Evolutionary conservation across 2,113 vertebrate genomes (phyloP).

Genomic region (Malurus elegans): DNA sequence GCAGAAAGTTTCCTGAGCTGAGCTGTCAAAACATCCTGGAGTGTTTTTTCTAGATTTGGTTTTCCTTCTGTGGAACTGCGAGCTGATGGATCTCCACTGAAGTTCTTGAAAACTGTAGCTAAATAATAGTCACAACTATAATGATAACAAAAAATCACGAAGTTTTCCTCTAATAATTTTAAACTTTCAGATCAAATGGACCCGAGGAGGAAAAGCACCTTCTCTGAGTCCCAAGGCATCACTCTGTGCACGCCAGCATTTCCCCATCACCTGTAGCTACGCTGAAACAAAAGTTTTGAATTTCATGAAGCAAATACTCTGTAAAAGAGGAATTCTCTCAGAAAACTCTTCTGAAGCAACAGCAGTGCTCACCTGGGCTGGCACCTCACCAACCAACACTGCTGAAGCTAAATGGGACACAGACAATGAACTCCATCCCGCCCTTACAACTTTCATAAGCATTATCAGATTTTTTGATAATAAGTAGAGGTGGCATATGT

Average conservation of each 20-base stretch:
- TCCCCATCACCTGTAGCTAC: neutral
- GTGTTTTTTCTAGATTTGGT: neutral
- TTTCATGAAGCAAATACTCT: neutral
- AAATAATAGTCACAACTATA: neutral
- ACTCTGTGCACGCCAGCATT: accelerated
- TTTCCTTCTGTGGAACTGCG: accelerated
- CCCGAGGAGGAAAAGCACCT: neutral
- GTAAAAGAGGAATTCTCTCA: neutral
- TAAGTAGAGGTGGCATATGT: constrained; percentile 57
- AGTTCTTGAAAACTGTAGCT: neutral
- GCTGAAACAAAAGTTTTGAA: neutral
- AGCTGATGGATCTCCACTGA: neutral
- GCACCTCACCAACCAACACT: neutral
- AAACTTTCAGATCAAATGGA: neutral
- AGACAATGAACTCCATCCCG: constrained; percentile 45
- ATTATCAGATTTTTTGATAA: constrained; percentile 60
- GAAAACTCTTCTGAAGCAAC: neutral
- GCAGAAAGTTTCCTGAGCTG: neutral
- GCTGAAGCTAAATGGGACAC: constrained; percentile 52
- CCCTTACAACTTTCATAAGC: constrained; percentile 60
- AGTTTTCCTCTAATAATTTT: neutral
- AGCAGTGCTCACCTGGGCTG: neutral
- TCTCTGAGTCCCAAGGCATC: neutral
- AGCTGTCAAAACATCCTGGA: neutral
- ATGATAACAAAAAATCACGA: neutral